Percentiles rank a stretch among this genome's conserved stretches.
Conservation (phyloP, 92 coral and sea anemone species). For the Heteractis magnifica region DNA sequence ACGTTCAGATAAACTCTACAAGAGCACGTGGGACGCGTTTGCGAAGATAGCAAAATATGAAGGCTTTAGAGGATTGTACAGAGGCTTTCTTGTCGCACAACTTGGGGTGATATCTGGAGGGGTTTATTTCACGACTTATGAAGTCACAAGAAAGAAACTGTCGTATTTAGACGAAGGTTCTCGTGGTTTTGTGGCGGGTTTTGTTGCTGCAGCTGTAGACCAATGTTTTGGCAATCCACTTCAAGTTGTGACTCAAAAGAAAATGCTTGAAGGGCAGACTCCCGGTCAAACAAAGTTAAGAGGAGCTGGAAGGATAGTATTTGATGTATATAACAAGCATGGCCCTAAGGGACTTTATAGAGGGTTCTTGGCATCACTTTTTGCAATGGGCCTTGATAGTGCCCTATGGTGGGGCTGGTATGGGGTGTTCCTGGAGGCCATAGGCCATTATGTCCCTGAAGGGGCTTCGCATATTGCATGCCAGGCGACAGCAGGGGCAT, state of each 20-base stretch:
- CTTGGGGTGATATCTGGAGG: conserved; percentile 77
- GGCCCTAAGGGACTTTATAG: conserved; percentile 78
- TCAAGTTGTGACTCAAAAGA: conserved; percentile 71
- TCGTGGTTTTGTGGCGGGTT: conserved; percentile 93
- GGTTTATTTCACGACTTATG: conserved; percentile 78
- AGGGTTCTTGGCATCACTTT: conserved; percentile 79
- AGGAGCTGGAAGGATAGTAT: conserved; percentile 63
- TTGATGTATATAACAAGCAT: conserved; percentile 64
- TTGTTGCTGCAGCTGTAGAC: conserved; percentile 73
- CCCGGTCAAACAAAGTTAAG: conserved; percentile 51
- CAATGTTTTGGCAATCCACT: conserved; percentile 80
- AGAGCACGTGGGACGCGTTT: conserved; percentile 81
- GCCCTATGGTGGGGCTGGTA: conserved; percentile 98
- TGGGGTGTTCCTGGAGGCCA: conserved; percentile 56
- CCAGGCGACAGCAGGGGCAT: conserved; percentile 64
- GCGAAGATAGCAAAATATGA: conserved; percentile 67
- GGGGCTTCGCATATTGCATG: conserved; percentile 67
- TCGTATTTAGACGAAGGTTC: conserved; percentile 64
- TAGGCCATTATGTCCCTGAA: conserved; percentile 67
- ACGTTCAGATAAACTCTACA: conserved; percentile 63
- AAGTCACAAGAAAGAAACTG: conserved; percentile 70
- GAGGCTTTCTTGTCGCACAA: conserved; percentile 74
- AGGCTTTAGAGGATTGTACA: conserved; percentile 80
- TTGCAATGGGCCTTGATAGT: conserved; percentile 75
- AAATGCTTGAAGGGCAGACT: conserved; percentile 64